Base-by-base conservation (phyloP, 1,140 invertebrate species). In the Onthophagus taurus region DNA sequence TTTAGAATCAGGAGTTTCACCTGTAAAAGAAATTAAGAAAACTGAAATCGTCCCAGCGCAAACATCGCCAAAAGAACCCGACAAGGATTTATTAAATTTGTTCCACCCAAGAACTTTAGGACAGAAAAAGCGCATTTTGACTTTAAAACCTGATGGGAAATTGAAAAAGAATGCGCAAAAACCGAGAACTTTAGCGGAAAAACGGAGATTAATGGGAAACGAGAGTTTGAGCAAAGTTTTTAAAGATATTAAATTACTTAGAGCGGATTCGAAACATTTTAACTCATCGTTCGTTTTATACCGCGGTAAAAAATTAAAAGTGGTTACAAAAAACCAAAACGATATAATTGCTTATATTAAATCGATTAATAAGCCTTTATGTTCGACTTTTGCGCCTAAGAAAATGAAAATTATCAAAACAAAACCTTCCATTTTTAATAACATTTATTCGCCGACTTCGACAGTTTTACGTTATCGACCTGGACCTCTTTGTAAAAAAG, bases 401-500 rank as follows among this genome's bases (percentile, higher is more conserved):
- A 24, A 38, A 38, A 11, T 41, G 3, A 4, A 21, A 17, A 21
- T 26, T 13, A 41, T 26, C 19, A 41, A 41, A 41, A 41, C 17
- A 3, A 41, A 41, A 29, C 38, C 38, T 8, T 41, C 38, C 12
- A 41, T 41, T 23, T 41, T 41, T 17, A 26, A 26, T 26, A 26
- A 26, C n/a, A 26, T 7, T 26, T 26, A n/a, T 26, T n/a, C n/a
- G n/a, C n/a, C n/a, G n/a, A n/a, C n/a, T n/a, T 37, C 17, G n/a
- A 9, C 20, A 41, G 38, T 11, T 11, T 11, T 41, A 14, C 13
- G 12, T 8, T 41, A 41, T 26, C 38, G 38, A 6, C 62, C 66
- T 11, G 66, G 64, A 13, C 66, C 66, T 6, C 48, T 68, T 18
- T 53, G 52, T 26, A 62, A 58, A 46, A 68, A 68, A 49, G 29